Evolutionary conservation across 1,140 invertebrate species (phyloP), one percentile per base, ranked within the genome.

Genomic region (Eumeta japonica): DNA sequence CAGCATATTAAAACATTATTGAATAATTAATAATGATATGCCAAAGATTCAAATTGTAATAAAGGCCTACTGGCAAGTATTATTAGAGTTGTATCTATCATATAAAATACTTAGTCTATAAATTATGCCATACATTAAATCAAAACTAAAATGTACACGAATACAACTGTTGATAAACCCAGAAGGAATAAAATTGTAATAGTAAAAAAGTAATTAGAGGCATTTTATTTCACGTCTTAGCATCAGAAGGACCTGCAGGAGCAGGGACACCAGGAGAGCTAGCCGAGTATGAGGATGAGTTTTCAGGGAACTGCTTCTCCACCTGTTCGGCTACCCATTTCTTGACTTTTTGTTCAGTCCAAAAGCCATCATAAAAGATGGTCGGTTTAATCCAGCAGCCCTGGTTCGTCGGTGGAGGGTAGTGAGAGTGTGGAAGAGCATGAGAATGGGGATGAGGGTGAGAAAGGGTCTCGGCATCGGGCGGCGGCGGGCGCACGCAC

Each of bases 281-380:
- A 11, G 50, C 16, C 1, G 41, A 24, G 32, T 49, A 51, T 16
- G 35, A 27, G 10, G 41, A 38, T 10, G 48, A 35, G 11, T 70
- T 66, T 13, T 58, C 61, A 0, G 63, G 61, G 37, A 66, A 72
- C 52, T 62, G 62, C 42, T 76, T 75, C 43, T 75, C 71, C 14
- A 70, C 66, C 40, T 75, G 74, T 48, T 75, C 74, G 2, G 74
- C 63, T 1, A 74, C 68, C 74, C 74, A 76, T 40, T 67, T 75
- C 41, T 75, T 75, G 3, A 76, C 74, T 43, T 76, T 75, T 51
- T 75, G 74, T 47, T 76, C 74, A 0, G 71, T 76, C 74, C 74
- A 76, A 48, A 76, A 76, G 0, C 74, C 74, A 20, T 76, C 72
- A 41, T 76, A 76, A 47, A 76, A 76, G 16, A 76, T 75, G 13